phyloP scores from a whole-genome alignment of 2,797 vertebrate genomes.

The Protosalanx chinensis region DNA sequence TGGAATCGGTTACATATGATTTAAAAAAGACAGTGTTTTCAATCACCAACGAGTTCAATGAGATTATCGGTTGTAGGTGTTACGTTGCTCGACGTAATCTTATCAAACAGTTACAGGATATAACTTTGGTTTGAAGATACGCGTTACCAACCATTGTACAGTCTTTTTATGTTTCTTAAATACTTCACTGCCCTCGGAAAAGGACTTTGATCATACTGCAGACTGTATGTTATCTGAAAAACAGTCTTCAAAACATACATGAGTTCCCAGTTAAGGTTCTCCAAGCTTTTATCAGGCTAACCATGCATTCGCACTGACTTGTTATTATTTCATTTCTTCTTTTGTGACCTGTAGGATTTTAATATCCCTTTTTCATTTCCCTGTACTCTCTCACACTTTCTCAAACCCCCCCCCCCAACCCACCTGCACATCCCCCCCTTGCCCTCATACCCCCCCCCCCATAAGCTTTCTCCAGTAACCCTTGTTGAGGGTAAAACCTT shows the following conservation, averaged over 20 bases:
- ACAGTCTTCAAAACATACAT: neutral
- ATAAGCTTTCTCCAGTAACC: too few relatives aligned
- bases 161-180: neutral
- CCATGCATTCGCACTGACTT: neutral
- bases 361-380: neutral
- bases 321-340: neutral
- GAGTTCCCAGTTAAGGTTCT: neutral
- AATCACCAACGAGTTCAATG: constrained; percentile 51
- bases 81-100: neutral
- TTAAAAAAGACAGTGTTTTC: constrained; percentile 45
- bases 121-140: neutral
- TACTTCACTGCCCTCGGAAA: neutral
- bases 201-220: too few relatives aligned
- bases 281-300: neutral
- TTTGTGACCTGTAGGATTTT: constrained; percentile 7
- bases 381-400: neutral
- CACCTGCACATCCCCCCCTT: too few relatives aligned
- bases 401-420: too few relatives aligned
- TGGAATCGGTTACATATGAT: constrained; percentile 53
- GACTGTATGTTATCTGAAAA: neutral
- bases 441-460: too few relatives aligned
- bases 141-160: neutral
- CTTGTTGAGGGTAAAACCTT: too few relatives aligned
- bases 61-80: constrained; percentile 31
- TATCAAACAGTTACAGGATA: neutral